Evolutionary conservation across 2,113 vertebrate species (phyloP).

Genomic region (Camelus dromedarius): DNA sequence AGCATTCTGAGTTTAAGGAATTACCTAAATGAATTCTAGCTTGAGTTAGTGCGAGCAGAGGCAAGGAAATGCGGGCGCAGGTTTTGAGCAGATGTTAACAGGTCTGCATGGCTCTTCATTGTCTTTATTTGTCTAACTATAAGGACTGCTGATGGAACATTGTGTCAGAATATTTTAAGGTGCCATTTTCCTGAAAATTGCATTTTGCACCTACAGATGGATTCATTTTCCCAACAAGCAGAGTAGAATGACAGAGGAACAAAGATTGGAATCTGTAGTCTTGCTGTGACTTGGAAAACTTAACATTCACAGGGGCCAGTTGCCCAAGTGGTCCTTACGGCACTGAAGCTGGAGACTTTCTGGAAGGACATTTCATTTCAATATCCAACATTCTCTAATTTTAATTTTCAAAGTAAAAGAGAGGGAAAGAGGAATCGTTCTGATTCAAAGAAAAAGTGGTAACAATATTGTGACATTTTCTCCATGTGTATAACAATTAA

Average conservation of each 20-base stretch:
- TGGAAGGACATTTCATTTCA: neutral
- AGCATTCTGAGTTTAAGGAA: slow-evolving; percentile 86
- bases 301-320: neutral
- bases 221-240: slow-evolving; percentile 75
- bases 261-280: slow-evolving; percentile 43
- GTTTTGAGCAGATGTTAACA: slow-evolving; percentile 88
- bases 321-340: neutral
- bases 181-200: slow-evolving; percentile 69
- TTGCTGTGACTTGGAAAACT: slow-evolving; percentile 44
- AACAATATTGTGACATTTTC: neutral
- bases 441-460: neutral
- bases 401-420: neutral
- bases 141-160: slow-evolving; percentile 82
- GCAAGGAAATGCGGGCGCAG: slow-evolving; percentile 73
- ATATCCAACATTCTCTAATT: neutral
- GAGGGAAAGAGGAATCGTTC: neutral
- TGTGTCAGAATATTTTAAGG: slow-evolving; percentile 80
- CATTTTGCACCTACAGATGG: slow-evolving; percentile 80
- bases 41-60: slow-evolving; percentile 83
- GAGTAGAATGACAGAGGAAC: slow-evolving; percentile 54
- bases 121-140: slow-evolving; percentile 83
- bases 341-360: neutral
- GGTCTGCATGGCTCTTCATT: slow-evolving; percentile 78
- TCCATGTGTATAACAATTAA: neutral
- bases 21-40: slow-evolving; percentile 85